Conservation (phyloP, 2,797 vertebrate species). For the Cyclura pinguis region DNA sequence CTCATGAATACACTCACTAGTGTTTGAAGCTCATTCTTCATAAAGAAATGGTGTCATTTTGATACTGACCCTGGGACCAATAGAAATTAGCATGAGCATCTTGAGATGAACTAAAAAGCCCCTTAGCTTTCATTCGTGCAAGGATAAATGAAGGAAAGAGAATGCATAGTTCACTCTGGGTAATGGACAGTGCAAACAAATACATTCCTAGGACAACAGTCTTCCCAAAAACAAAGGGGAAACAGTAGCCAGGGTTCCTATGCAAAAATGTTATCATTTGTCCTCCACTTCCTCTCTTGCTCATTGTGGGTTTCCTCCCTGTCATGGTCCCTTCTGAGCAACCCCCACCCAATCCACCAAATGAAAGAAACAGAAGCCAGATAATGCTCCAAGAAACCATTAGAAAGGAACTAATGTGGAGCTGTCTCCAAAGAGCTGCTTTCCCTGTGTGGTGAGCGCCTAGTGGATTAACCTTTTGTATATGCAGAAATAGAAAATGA, state of each 20-base stretch:
- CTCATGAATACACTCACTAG: not conserved
- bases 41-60: not conserved
- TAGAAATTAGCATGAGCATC: constrained; percentile 8
- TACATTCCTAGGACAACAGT: not conserved
- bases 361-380: constrained; percentile 59
- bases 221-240: not conserved
- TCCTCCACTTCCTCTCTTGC: not conserved
- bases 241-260: not conserved
- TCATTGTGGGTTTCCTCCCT: not conserved
- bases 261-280: not conserved
- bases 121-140: not conserved
- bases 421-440: constrained; percentile 69
- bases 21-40: not conserved
- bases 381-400: constrained; percentile 59
- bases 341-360: not conserved
- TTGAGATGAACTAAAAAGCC: constrained; percentile 20
- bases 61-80: not conserved
- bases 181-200: not conserved
- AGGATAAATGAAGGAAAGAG: not conserved
- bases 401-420: constrained; percentile 48
- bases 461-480: constrained; percentile 72
- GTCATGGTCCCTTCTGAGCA: not conserved
- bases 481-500: constrained; percentile 67
- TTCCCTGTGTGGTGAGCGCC: constrained; percentile 63
- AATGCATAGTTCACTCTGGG: not conserved